A percentile compares a stretch with the other conserved stretches of the same genome.
These are phyloP conservation scores for Tricholauxania praeusta DNA, from an alignment of 2,888 invertebrate genomes.

Conservation along the genomic window DNA sequence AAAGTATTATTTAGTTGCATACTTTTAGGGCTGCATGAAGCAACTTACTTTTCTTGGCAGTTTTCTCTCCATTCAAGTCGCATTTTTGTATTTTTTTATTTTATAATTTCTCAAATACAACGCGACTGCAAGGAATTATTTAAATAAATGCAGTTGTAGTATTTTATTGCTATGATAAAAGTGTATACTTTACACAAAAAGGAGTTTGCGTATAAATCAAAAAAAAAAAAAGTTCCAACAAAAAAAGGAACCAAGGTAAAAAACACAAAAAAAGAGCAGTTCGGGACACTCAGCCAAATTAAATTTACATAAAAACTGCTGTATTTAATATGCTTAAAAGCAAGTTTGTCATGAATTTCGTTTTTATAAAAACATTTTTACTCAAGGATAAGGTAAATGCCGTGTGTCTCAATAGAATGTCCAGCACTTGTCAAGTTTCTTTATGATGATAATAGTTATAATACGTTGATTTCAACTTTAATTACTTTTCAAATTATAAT, in stretches of 20 bases:
- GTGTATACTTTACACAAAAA: too few relatives aligned
- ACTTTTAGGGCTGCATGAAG: conserved; percentile 15
- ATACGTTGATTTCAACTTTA: too few relatives aligned
- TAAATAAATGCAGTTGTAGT: conserved; percentile 20
- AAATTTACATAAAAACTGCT: conserved; percentile 29
- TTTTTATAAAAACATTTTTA: too few relatives aligned
- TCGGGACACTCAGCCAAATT: conserved; percentile 20
- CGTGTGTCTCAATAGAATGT: too few relatives aligned
- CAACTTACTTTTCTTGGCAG: not conserved
- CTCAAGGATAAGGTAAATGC: too few relatives aligned
- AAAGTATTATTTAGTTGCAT: conserved; percentile 40
- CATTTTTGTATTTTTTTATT: not conserved
- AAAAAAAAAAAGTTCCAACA: not conserved
- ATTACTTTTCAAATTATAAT: too few relatives aligned
- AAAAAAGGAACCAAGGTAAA: too few relatives aligned
- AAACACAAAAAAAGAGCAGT: not conserved
- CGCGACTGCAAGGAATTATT: conserved; percentile 15
- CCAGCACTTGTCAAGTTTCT: too few relatives aligned
- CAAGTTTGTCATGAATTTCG: not conserved
- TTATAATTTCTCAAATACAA: not conserved
- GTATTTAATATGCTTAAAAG: conserved; percentile 25
- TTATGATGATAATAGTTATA: too few relatives aligned
- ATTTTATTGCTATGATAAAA: conserved; percentile 13
- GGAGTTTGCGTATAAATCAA: not conserved
- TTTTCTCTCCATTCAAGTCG: not conserved